phyloP scores from a whole-genome alignment of 37 sponge, comb jelly and placozoan genomes.

The Agelas oroides region DNA sequence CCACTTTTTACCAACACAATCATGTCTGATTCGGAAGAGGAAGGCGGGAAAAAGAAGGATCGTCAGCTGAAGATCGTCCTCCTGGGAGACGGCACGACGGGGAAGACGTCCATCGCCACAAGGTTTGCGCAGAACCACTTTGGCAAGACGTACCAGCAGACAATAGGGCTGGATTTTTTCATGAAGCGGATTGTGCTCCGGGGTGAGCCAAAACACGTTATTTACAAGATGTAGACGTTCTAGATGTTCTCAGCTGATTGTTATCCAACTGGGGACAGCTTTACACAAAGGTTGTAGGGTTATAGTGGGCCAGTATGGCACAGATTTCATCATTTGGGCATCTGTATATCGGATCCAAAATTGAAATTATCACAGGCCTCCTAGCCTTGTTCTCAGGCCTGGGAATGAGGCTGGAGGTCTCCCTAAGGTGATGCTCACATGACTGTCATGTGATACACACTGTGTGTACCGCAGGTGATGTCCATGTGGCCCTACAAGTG shows the following conservation, averaged over 20 bases:
- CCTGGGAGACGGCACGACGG: conserved; percentile 96
- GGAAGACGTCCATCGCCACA: conserved; percentile 88
- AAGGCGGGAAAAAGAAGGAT: conserved; percentile 49
- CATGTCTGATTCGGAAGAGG: conserved; percentile 81
- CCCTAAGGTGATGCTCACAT: no score
- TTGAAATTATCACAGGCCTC: no score
- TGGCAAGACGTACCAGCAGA: conserved; percentile 89
- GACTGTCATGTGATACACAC: no score
- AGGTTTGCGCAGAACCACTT: conserved; percentile 91
- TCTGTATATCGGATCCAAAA: no score
- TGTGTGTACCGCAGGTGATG: conserved; percentile 64
- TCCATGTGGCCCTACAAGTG: conserved; percentile 87
- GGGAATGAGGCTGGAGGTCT: no score
- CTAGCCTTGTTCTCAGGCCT: background rate
- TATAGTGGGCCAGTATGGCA: no score
- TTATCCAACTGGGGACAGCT: no score
- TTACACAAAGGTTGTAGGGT: no score
- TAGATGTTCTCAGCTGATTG: no score
- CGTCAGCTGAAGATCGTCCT: conserved; percentile 92
- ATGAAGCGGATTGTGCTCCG: conserved; percentile 86
- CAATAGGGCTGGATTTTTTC: conserved; percentile 96
- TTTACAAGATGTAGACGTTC: no score
- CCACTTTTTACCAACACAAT: no score
- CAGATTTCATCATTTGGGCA: no score
- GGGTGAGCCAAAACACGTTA: conserved; percentile 45